These are phyloP conservation scores for Polypedilum pembai DNA, from an alignment of 1,140 invertebrate genomes.

Conservation along the genomic window DNA sequence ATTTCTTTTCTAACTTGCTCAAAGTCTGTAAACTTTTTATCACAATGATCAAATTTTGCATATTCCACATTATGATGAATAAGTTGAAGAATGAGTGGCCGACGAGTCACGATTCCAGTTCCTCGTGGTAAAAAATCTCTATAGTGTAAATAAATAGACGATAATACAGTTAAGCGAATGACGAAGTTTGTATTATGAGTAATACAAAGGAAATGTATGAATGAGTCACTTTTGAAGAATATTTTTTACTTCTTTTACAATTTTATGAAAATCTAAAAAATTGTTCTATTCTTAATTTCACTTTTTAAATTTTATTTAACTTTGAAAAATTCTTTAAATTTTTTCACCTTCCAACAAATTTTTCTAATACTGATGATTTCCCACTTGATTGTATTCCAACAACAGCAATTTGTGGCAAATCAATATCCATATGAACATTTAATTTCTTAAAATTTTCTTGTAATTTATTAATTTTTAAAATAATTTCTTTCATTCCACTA, in stretches of 20 bases:
- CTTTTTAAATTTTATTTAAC: too few species aligned
- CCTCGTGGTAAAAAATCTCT: conserved; percentile 95
- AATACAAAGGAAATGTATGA: too few species aligned
- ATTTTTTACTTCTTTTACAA: too few species aligned
- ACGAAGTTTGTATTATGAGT: too few species aligned
- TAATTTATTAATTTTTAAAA: conserved; percentile 96
- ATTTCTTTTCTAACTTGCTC: conserved; percentile 94
- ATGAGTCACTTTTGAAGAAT: too few species aligned
- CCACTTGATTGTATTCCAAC: conserved; percentile 98
- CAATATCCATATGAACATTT: conserved; percentile 94
- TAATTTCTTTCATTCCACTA: conserved; percentile 92
- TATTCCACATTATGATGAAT: conserved; percentile 87
- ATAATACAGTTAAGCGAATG: conserved; percentile 5
- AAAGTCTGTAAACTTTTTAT: conserved; percentile 95
- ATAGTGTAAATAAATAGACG: conserved; percentile 43
- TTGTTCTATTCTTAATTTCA: too few species aligned
- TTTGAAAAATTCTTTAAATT: too few species aligned
- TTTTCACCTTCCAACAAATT: conserved; percentile 96
- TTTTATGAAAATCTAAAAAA: too few species aligned
- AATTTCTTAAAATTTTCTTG: conserved; percentile 99
- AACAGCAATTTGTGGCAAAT: conserved; percentile 98
- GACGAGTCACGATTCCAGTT: conserved; percentile 93
- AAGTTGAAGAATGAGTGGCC: conserved; percentile 95
- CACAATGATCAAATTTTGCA: conserved; percentile 97
- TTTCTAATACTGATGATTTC: conserved; percentile 98